phyloP scores from a whole-genome alignment of 2,113 vertebrate species.

The Tamias sibiricus region DNA sequence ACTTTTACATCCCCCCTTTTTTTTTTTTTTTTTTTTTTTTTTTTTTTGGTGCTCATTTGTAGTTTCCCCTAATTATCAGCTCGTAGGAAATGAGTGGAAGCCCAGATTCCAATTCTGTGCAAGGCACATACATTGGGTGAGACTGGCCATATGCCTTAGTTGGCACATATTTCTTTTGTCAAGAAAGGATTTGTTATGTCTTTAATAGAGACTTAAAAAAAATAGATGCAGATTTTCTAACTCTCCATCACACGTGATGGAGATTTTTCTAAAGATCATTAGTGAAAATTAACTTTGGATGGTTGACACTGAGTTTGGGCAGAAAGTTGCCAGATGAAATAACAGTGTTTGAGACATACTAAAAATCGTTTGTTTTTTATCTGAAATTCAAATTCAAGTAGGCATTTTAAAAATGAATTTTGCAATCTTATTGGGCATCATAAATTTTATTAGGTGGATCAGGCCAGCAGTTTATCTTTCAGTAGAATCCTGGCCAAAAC shows the following conservation, averaged over 20 bases:
- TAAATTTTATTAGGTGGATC: neutral
- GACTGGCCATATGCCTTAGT: slow-evolving; percentile 77
- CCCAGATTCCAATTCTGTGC: slow-evolving; percentile 74
- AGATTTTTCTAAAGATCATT: slow-evolving; percentile 46
- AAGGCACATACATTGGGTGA: slow-evolving; percentile 73
- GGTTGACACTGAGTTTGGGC: neutral
- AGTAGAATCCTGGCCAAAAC: neutral
- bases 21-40: slow-evolving; percentile 37
- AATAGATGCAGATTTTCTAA: slow-evolving; percentile 59
- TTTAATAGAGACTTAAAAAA: slow-evolving; percentile 72
- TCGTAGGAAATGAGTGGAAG: slow-evolving; percentile 72
- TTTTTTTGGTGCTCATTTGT: slow-evolving; percentile 68
- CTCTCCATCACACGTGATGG: neutral
- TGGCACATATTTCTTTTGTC: slow-evolving; percentile 73
- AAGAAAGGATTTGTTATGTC: slow-evolving; percentile 64
- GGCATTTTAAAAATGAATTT: neutral
- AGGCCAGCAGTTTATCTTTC: neutral
- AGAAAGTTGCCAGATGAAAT: neutral
- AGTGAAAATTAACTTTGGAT: slow-evolving; percentile 22
- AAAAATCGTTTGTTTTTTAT: slow-evolving; percentile 22
- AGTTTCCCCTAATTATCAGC: slow-evolving; percentile 76
- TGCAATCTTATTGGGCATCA: neutral
- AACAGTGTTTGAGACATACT: neutral
- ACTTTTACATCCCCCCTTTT: neutral
- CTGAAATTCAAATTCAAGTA: slow-evolving; percentile 46